Percentiles rank a stretch among this genome's conserved stretches.
Evolutionary conservation across 2,113 vertebrate species (phyloP).

Genomic region (Gobio gobio): DNA sequence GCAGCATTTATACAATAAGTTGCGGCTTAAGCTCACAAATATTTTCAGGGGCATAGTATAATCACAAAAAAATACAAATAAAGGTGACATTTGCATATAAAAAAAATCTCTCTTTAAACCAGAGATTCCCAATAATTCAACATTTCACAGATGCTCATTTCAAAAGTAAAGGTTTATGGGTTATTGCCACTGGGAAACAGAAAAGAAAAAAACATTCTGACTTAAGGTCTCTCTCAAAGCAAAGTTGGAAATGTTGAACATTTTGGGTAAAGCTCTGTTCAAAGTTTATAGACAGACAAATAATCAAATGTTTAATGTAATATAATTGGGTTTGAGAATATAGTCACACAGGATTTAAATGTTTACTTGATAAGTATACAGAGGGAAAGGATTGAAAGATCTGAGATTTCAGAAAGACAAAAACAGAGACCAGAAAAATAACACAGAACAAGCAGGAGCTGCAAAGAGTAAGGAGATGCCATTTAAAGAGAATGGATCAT

Average conservation of each 20-base stretch:
- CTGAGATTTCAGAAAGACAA: slow-evolving; percentile 24
- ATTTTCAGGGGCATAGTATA: background rate
- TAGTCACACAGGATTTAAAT: slow-evolving; percentile 5
- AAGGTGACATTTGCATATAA: background rate
- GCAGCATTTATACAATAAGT: background rate
- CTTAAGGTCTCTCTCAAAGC: background rate
- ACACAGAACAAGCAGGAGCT: background rate
- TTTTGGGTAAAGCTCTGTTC: slow-evolving; percentile 9
- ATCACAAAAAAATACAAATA: background rate
- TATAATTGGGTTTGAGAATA: background rate
- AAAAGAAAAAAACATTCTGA: background rate
- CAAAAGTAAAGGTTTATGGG: background rate
- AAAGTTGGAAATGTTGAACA: slow-evolving; percentile 16
- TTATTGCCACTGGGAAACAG: background rate
- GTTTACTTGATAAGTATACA: background rate
- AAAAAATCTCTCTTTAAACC: background rate
- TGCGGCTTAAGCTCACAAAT: background rate
- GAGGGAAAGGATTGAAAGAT: background rate
- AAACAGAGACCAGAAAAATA: background rate
- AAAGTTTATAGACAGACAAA: background rate
- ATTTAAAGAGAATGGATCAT: slow-evolving; percentile 19
- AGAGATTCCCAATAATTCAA: slow-evolving; percentile 3
- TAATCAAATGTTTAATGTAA: background rate
- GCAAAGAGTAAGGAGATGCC: background rate
- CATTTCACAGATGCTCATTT: background rate